Conservation (phyloP, 2,113 vertebrate species). For the Rana temporaria region DNA sequence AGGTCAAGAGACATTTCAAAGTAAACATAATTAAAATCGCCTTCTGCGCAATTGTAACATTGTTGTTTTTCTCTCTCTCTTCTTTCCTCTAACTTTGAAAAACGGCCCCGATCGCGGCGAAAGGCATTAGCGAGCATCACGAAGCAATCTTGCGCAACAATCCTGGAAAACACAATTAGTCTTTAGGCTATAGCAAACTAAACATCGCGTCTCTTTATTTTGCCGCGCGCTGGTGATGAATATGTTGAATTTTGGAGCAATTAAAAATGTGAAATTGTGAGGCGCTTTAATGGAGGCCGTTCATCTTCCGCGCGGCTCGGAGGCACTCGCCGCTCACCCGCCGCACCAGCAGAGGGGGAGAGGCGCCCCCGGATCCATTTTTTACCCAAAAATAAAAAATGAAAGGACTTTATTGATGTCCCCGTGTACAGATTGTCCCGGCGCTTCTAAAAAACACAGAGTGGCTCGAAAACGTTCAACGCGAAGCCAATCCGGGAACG, state of each 20-base stretch:
- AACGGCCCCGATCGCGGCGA: neutral
- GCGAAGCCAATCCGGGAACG: too few species aligned
- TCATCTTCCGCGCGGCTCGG: slow-evolving; percentile 33
- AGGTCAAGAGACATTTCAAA: slow-evolving; percentile 11
- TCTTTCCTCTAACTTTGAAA: slow-evolving; percentile 14
- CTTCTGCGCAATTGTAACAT: neutral
- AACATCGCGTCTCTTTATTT: slow-evolving; percentile 53
- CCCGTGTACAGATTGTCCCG: too few species aligned
- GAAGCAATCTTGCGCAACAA: slow-evolving; percentile 6
- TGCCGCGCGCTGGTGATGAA: slow-evolving; percentile 49
- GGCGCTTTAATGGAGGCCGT: slow-evolving; percentile 46
- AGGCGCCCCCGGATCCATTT: neutral
- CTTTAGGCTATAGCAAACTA: slow-evolving; percentile 47
- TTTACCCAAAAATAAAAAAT: neutral
- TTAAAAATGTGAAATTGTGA: slow-evolving; percentile 54
- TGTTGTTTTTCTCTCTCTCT: neutral
- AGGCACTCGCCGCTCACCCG: slow-evolving; percentile 1
- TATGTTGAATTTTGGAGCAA: slow-evolving; percentile 56
- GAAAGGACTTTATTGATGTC: neutral
- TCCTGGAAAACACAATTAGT: slow-evolving; percentile 39
- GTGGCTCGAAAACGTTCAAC: too few species aligned
- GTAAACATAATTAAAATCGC: slow-evolving; percentile 48
- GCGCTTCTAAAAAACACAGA: too few species aligned
- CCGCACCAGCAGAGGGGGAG: neutral
- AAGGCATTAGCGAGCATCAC: slow-evolving; percentile 17